These are phyloP conservation scores for Argentina silus DNA, from an alignment of 2,797 vertebrate genomes.

Conservation along the genomic window DNA sequence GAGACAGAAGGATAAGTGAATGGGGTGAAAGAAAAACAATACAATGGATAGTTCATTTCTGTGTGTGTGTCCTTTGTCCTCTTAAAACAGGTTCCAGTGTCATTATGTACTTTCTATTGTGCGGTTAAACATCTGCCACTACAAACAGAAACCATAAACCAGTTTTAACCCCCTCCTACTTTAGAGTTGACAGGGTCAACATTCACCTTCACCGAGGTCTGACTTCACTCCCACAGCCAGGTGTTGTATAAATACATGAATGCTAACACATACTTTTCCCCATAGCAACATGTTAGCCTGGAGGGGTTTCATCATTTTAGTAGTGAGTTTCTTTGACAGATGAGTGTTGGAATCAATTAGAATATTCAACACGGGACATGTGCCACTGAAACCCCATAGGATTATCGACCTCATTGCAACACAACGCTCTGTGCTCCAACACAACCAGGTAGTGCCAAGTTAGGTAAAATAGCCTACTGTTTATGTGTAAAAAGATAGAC, in stretches of 20 bases:
- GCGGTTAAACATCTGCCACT: conserved; percentile 24
- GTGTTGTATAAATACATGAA: not conserved
- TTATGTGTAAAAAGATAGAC: too few relatives aligned
- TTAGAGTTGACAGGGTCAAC: not conserved
- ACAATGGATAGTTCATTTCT: not conserved
- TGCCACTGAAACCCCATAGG: too few relatives aligned
- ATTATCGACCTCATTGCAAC: too few relatives aligned
- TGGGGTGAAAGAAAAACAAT: not conserved
- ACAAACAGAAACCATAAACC: conserved; percentile 20
- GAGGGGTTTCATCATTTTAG: too few relatives aligned
- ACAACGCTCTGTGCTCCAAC: too few relatives aligned
- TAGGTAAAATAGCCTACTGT: too few relatives aligned
- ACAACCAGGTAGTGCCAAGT: too few relatives aligned
- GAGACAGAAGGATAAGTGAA: not conserved
- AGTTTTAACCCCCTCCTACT: conserved; percentile 4
- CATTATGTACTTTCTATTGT: conserved; percentile 1
- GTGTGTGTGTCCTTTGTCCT: not conserved
- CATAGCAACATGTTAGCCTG: too few relatives aligned
- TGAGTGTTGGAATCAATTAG: too few relatives aligned
- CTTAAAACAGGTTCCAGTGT: not conserved
- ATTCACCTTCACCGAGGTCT: conserved; percentile 16
- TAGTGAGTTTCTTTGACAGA: too few relatives aligned
- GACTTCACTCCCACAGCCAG: not conserved
- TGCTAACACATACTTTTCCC: not conserved
- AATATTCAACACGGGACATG: too few relatives aligned